Percentiles rank a stretch among this genome's conserved stretches.
These are phyloP conservation scores for Oryzias woworae DNA, from an alignment of 2,113 vertebrate species.

Conservation along the genomic window DNA sequence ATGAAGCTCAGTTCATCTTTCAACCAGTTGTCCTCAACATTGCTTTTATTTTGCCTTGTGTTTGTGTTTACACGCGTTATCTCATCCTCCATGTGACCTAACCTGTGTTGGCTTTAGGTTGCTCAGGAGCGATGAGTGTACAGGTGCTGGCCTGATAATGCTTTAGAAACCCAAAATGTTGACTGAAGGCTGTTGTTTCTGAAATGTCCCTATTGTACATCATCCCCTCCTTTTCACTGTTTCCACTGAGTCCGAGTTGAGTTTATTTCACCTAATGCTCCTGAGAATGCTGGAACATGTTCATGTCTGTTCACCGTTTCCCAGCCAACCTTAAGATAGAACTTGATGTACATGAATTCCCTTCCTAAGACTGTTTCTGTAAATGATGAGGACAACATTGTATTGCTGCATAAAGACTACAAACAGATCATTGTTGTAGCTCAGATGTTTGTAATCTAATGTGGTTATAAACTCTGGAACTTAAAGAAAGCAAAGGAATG, in stretches of 20 bases:
- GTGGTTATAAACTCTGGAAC: constrained; percentile 41
- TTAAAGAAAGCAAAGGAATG: constrained; percentile 54
- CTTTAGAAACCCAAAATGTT: constrained; percentile 26
- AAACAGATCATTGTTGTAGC: constrained; percentile 40
- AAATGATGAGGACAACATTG: constrained; percentile 8
- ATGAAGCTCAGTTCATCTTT: constrained; percentile 26
- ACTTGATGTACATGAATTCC: constrained; percentile 20
- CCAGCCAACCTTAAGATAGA: constrained; percentile 16
- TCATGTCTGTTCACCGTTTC: constrained; percentile 33
- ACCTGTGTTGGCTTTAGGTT: constrained; percentile 61
- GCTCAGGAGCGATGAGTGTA: constrained; percentile 42
- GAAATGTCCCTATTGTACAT: neutral
- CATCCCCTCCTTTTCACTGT: constrained; percentile 28
- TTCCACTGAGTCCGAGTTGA: constrained; percentile 25
- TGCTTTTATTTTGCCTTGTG: constrained; percentile 36
- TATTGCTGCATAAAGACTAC: constrained; percentile 26
- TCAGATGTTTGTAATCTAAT: constrained; percentile 52
- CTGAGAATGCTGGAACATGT: constrained; percentile 24
- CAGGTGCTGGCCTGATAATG: constrained; percentile 19
- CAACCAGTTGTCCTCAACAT: constrained; percentile 24
- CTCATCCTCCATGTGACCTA: constrained; percentile 59
- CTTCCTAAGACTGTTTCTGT: constrained; percentile 32
- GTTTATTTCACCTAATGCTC: constrained; percentile 21
- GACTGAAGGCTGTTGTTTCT: constrained; percentile 10
- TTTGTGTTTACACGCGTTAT: constrained; percentile 30